Percentiles rank a stretch among this genome's conserved stretches.
These are phyloP conservation scores for Fistularia tabacaria DNA, from an alignment of 2,797 vertebrate species.

Conservation along the genomic window DNA sequence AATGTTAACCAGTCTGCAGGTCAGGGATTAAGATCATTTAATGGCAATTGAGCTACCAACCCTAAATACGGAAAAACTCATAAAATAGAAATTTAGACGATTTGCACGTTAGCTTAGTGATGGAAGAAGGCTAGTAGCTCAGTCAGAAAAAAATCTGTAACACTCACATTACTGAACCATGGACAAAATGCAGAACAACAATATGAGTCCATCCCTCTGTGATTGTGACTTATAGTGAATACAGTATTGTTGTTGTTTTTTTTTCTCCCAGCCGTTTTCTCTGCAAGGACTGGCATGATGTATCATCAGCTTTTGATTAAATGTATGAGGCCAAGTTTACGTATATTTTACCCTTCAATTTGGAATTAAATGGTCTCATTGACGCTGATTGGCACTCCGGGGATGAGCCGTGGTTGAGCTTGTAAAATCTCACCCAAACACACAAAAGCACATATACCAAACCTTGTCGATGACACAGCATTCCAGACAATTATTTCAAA, in stretches of 20 bases:
- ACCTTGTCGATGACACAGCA: not conserved
- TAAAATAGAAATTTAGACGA: too few relatives aligned
- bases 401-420: slow-evolving; percentile 23
- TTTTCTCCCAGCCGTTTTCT: slow-evolving; percentile 6
- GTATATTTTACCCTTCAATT: slow-evolving; percentile 54
- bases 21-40: slow-evolving; percentile 14
- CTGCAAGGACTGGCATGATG: slow-evolving; percentile 32
- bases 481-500: slow-evolving; percentile 22
- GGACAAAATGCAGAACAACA: too few relatives aligned
- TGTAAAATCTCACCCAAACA: slow-evolving; percentile 14
- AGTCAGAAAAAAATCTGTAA: too few relatives aligned
- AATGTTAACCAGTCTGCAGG: slow-evolving; percentile 1
- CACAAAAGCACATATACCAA: not conserved
- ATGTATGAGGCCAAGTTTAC: slow-evolving; percentile 52
- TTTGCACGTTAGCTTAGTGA: too few relatives aligned
- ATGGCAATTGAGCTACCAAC: slow-evolving; percentile 15
- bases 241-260: slow-evolving; percentile 13
- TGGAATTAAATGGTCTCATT: slow-evolving; percentile 49
- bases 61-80: not conserved
- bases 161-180: too few relatives aligned
- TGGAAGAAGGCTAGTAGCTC: too few relatives aligned
- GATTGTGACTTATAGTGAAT: slow-evolving; percentile 22
- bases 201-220: slow-evolving; percentile 12
- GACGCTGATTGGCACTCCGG: slow-evolving; percentile 49
- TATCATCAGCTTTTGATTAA: slow-evolving; percentile 51